A percentile compares a stretch with the other conserved stretches of the same genome.
These are phyloP conservation scores for Pantherophis vulpinus DNA, from an alignment of 2,797 vertebrate genomes.

Conservation along the genomic window DNA sequence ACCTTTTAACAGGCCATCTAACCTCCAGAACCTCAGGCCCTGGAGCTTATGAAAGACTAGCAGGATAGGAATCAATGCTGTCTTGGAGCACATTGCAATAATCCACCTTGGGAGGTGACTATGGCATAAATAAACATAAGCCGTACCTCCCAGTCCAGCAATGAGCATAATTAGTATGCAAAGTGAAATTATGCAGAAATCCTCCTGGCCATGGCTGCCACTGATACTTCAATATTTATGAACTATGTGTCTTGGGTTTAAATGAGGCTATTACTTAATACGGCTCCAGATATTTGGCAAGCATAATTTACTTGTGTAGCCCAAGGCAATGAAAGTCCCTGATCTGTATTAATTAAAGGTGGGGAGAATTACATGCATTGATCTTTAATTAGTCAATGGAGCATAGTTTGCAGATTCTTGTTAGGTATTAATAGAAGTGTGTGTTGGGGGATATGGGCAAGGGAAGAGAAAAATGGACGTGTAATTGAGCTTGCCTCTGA, in stretches of 20 bases:
- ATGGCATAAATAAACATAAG: background rate
- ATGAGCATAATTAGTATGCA: background rate
- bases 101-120: background rate
- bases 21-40: background rate
- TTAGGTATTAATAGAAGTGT: slow-evolving; percentile 44
- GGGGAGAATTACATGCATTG: slow-evolving; percentile 49
- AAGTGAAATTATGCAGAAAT: background rate
- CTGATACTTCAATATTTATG: slow-evolving; percentile 38
- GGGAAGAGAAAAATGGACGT: background rate
- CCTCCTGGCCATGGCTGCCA: background rate
- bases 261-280: slow-evolving; percentile 59
- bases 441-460: background rate
- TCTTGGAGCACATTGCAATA: background rate
- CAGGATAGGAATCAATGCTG: background rate
- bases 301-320: slow-evolving; percentile 55
- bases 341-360: slow-evolving; percentile 14
- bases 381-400: slow-evolving; percentile 59
- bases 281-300: slow-evolving; percentile 61
- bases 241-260: slow-evolving; percentile 54
- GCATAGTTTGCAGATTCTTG: slow-evolving; percentile 57
- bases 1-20: background rate
- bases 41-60: background rate
- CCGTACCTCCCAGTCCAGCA: background rate
- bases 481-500: slow-evolving; percentile 11
- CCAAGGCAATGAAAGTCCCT: slow-evolving; percentile 67